Base-by-base conservation (phyloP, 2,888 invertebrate genomes). In the Sialis fuliginosa region DNA sequence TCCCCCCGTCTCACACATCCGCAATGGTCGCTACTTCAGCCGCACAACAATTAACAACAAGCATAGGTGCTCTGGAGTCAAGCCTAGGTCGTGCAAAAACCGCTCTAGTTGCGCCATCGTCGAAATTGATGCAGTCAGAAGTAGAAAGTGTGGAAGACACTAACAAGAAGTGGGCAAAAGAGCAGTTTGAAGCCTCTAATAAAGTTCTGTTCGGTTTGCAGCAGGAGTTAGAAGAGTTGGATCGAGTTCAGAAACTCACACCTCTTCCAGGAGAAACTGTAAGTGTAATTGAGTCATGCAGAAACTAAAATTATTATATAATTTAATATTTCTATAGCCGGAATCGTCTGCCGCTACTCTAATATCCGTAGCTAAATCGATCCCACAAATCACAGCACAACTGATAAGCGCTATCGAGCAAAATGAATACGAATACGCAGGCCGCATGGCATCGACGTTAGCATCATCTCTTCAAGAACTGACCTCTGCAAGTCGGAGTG, bases 191-290 rank as follows among this genome's bases (percentile, higher is more conserved):
- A 54, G 82, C 84, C 0, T 92, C 93, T 0, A 72, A 88, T 0
- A 87, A 91, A 55, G 77, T 87, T 48, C 81, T 95, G 39, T 71
- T 75, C 7, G 79, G 79, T 39, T 67, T 96, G 41, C 82, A 87
- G 57, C 77, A 76, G 34, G 92, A 96, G 55, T 67, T 97, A 13
- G 73, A 80, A 31, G 89, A 88, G 55, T 79, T 88, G 52, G 79
- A 84, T 47, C 74, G 75, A 50, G 83, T 88, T 0, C 83, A 87
- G 0, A 74, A 77, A 22, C 67, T 95, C 39, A 70, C 78, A 49
- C 90, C 92, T 0, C 65, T 93, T 53, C 93, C 93, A 0, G 91
- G 88, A 40, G 88, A 90, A 62, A 84, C 82, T 10, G 75, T 79
- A 51, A 62, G 66, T 43, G 6, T 22, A 2, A 22, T 22, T 22